phyloP scores from a whole-genome alignment of 2,113 vertebrate genomes.

The Arothron firmamentum region DNA sequence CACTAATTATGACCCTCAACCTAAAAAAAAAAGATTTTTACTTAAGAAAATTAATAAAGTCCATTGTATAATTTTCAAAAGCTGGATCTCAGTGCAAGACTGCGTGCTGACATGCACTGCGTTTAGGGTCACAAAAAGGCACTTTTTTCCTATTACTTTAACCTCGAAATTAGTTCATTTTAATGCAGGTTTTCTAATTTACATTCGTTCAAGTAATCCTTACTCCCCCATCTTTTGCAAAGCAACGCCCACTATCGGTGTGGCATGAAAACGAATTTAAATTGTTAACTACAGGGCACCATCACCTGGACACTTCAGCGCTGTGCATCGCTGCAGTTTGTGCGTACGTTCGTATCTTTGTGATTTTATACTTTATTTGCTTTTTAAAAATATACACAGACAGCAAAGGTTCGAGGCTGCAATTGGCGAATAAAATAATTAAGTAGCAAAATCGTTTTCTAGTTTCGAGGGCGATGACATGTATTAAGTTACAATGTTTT shows the following conservation, averaged over 20 bases:
- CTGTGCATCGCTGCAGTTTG: constrained; percentile 22
- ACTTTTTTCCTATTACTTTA: too few species aligned
- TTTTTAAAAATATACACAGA: neutral
- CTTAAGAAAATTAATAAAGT: neutral
- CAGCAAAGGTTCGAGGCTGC: too few species aligned
- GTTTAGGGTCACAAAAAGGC: neutral
- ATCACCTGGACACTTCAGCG: constrained; percentile 40
- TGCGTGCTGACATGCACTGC: neutral
- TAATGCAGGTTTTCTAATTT: neutral
- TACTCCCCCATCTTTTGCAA: constrained; percentile 18
- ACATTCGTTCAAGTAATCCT: neutral
- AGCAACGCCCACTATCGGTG: constrained; percentile 24
- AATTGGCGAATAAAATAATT: too few species aligned
- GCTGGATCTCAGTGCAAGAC: neutral
- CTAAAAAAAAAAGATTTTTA: constrained; percentile 7
- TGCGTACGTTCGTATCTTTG: too few species aligned
- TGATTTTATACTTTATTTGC: neutral
- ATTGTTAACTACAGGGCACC: constrained; percentile 41
- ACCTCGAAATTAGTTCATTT: too few species aligned
- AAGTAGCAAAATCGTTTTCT: too few species aligned
- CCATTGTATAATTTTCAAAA: neutral
- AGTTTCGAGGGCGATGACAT: too few species aligned
- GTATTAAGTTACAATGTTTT: too few species aligned
- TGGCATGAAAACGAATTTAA: constrained; percentile 7
- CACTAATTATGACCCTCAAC: constrained; percentile 49